phyloP scores from a whole-genome alignment of 1,140 invertebrate species.

The Pararge aegeria region DNA sequence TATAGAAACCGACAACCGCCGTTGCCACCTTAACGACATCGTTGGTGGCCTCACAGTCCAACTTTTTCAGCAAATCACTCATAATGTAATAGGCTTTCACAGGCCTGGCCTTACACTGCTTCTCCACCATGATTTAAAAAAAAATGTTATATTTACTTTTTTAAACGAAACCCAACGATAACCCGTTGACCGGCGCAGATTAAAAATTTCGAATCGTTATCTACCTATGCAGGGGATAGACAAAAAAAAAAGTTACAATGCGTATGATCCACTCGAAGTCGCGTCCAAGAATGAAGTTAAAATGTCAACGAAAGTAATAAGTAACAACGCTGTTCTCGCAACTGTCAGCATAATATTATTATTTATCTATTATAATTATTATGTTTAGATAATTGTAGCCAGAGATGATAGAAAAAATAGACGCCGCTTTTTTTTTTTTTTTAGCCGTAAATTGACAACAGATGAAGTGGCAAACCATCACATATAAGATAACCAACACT shows the following conservation, averaged over 20 bases:
- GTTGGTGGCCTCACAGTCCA: slow-evolving; percentile 58
- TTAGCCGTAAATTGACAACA: too few species aligned
- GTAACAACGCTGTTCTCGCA: slow-evolving; percentile 21
- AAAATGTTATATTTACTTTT: slow-evolving; percentile 21
- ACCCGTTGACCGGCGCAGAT: slow-evolving; percentile 50
- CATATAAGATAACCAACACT: too few species aligned
- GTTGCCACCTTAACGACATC: slow-evolving; percentile 62
- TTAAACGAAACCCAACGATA: slow-evolving; percentile 56
- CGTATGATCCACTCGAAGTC: slow-evolving; percentile 38
- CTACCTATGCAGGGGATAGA: background rate
- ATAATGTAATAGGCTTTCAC: slow-evolving; percentile 67
- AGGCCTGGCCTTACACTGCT: slow-evolving; percentile 57
- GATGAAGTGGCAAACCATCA: too few species aligned
- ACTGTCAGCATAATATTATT: slow-evolving; percentile 43
- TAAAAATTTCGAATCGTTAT: slow-evolving; percentile 23
- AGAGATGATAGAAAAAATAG: background rate
- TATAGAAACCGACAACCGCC: slow-evolving; percentile 60
- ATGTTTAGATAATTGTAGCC: slow-evolving; percentile 1
- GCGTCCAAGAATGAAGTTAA: slow-evolving; percentile 40
- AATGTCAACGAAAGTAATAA: slow-evolving; percentile 41
- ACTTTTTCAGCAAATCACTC: slow-evolving; percentile 69
- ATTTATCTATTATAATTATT: slow-evolving; percentile 31
- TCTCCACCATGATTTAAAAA: slow-evolving; percentile 60
- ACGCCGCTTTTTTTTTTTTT: background rate
- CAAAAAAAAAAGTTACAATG: slow-evolving; percentile 19